phyloP scores from a whole-genome alignment of 2,797 vertebrate species.

The Denticeps clupeoides region DNA sequence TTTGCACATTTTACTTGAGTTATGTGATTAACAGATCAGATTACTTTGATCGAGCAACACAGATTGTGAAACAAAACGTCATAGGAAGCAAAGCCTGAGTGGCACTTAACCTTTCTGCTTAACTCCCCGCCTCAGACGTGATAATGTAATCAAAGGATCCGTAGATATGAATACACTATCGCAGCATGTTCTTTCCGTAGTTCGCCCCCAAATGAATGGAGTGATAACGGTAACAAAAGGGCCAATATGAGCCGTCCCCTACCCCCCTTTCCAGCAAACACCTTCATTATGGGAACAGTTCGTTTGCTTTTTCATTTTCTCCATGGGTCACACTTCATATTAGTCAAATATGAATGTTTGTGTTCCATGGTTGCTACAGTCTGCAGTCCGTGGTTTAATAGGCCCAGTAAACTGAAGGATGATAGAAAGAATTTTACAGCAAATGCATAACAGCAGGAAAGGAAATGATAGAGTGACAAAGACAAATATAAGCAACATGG shows the following conservation, averaged over 20 bases:
- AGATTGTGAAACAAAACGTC: slow-evolving; percentile 44
- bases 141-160: slow-evolving; percentile 67
- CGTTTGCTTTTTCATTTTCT: slow-evolving; percentile 63
- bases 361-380: slow-evolving; percentile 44
- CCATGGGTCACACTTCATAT: slow-evolving; percentile 43
- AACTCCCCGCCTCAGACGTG: slow-evolving; percentile 32
- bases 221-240: slow-evolving; percentile 58
- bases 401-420: slow-evolving; percentile 55
- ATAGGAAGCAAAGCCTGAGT: neutral
- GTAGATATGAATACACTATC: slow-evolving; percentile 57
- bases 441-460: slow-evolving; percentile 67
- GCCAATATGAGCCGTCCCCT: neutral
- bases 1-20: no score
- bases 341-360: slow-evolving; percentile 72
- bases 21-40: no score
- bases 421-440: slow-evolving; percentile 61
- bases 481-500: slow-evolving; percentile 1
- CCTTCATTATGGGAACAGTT: slow-evolving; percentile 54
- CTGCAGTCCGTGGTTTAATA: slow-evolving; percentile 53
- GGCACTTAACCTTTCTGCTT: slow-evolving; percentile 43
- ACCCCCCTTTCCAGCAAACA: slow-evolving; percentile 46
- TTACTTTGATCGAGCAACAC: no score
- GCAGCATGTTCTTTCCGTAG: slow-evolving; percentile 54
- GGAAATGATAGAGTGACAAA: slow-evolving; percentile 51
- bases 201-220: slow-evolving; percentile 54